Base-by-base conservation (phyloP, 2,113 vertebrate genomes). In the Plestiodon gilberti region DNA sequence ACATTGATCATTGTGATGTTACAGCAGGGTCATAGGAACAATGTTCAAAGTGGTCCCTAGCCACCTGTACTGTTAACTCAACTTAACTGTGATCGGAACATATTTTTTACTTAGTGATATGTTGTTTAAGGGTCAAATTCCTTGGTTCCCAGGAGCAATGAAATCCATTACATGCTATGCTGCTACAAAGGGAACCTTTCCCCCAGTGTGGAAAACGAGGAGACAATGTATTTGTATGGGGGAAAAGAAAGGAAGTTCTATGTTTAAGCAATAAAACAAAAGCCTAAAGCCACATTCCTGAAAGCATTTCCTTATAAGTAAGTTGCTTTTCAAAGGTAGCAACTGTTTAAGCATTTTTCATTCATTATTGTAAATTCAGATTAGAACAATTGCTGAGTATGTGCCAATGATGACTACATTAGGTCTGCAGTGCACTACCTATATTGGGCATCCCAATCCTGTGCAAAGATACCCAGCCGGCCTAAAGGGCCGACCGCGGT, bases 101-200 rank as follows among this genome's bases (percentile, higher is more conserved):
- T 81, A 55, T 87, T 89, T 92, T 94, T 94, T 95, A n/a, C 86
- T 92, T 84, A 43, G 17, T 89, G 84, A 94, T 96, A 80, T 91
- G 93, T 92, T 94, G 92, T 88, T 90, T 89, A 90, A 67, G 90
- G 94, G 94, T 96, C 94, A 96, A 92, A 95, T 96, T 95, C 94
- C 86, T 95, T 86, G 69, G 48, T 91, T 94, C 88, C 81, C 85
- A 87, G 70, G 90, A 0, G 78, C 92, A 95, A 83, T 93, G 90
- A 96, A 94, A 93, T 78, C 87, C 79, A 88, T 91, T 88, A 83
- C 84, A 81, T 85, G 57, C 80, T 85, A 83, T 85, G 84, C 88
- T 86, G 18, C 89, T 90, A 89, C 79, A 92, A 85, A 77, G 90
- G 10, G 69, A 93, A 91, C 81, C 84, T 93, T 85, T 90, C 90